Evolutionary conservation across 2,888 invertebrate genomes (phyloP).

Genomic region (Orgyia antiqua): DNA sequence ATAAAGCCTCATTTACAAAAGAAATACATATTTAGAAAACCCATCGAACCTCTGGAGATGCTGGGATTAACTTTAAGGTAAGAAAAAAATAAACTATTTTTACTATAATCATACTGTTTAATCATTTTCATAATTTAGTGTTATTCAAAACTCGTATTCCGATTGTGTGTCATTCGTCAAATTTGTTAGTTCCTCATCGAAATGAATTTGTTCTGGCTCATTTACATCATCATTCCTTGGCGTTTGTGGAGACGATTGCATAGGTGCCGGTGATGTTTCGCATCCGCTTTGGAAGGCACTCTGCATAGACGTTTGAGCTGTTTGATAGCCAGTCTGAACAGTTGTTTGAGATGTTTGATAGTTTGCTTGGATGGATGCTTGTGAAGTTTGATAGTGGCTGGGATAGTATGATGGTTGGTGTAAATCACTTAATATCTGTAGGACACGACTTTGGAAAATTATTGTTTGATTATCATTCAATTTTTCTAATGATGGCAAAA

Average conservation of each 20-base stretch:
- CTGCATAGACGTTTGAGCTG: conserved; percentile 1
- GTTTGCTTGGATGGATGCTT: background rate
- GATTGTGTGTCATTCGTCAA: conserved; percentile 1
- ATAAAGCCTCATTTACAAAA: too few relatives aligned
- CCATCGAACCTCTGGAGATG: too few relatives aligned
- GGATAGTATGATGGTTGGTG: conserved; percentile 14
- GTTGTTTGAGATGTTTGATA: conserved; percentile 1
- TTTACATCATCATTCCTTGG: conserved; percentile 2
- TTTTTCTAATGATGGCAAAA: conserved; percentile 26
- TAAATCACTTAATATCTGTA: conserved; percentile 19
- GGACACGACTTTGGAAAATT: conserved; percentile 22
- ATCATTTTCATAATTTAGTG: conserved; percentile 1
- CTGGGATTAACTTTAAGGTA: too few relatives aligned
- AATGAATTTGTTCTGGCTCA: conserved; percentile 1
- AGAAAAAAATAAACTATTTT: too few relatives aligned
- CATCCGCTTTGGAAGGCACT: conserved; percentile 1
- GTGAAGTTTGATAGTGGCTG: conserved; percentile 1
- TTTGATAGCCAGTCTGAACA: conserved; percentile 1
- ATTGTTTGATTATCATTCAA: too few relatives aligned
- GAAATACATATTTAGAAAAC: too few relatives aligned
- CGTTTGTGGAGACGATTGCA: conserved; percentile 2
- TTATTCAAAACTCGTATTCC: conserved; percentile 1
- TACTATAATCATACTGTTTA: conserved; percentile 11
- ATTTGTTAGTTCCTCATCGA: conserved; percentile 1
- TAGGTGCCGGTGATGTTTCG: conserved; percentile 1